Evolutionary conservation across 2,888 invertebrate species (phyloP).

Genomic region (Serripes groenlandicus): DNA sequence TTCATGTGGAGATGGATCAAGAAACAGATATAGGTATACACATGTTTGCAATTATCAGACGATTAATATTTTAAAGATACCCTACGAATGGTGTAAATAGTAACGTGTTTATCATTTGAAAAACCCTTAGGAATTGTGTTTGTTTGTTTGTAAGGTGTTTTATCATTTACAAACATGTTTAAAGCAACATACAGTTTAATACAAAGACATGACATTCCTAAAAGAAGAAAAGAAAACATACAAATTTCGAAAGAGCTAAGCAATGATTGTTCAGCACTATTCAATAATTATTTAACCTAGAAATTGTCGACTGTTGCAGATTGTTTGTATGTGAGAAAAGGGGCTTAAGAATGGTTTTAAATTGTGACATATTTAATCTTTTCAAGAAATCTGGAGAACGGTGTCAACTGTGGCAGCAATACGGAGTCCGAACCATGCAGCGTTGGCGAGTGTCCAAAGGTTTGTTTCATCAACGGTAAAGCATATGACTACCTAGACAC

Average conservation of each 20-base stretch:
- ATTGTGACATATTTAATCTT: neutral
- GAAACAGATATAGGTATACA: conserved; percentile 45
- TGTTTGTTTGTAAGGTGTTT: too few species aligned
- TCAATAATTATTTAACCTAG: too few species aligned
- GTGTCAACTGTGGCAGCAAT: conserved; percentile 32
- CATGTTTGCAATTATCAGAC: neutral
- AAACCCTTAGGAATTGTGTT: too few species aligned
- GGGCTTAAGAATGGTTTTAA: neutral
- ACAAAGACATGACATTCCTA: too few species aligned
- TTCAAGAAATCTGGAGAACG: conserved; percentile 22
- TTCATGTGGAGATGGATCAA: conserved; percentile 38
- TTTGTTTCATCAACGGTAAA: conserved; percentile 31
- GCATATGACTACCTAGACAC: conserved; percentile 36
- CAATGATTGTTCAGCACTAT: too few species aligned
- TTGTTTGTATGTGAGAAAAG: neutral
- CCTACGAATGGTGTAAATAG: too few species aligned
- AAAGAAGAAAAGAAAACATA: too few species aligned
- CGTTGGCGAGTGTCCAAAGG: conserved; percentile 37
- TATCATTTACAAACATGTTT: too few species aligned
- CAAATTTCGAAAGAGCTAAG: too few species aligned
- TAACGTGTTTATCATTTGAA: too few species aligned
- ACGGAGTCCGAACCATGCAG: conserved; percentile 26
- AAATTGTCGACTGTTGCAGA: neutral
- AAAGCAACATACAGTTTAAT: too few species aligned
- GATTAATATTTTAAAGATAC: too few species aligned